These are phyloP conservation scores for Amblyopsis hoosieri DNA, from an alignment of 2,797 vertebrate species.

Conservation along the genomic window DNA sequence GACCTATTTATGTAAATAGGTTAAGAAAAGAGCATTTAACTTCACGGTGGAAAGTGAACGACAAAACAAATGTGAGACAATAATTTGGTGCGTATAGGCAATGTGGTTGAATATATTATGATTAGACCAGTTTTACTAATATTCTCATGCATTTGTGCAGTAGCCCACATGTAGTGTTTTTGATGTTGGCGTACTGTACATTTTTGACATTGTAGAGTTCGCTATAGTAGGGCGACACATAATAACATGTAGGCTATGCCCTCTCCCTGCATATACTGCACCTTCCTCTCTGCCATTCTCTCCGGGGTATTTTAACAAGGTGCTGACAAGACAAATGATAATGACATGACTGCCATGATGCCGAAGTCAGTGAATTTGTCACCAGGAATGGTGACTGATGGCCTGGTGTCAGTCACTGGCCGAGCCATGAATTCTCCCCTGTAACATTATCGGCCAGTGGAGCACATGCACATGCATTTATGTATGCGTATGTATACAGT, in stretches of 20 bases:
- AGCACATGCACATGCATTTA: neutral
- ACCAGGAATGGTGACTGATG: conserved; percentile 73
- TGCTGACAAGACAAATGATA: conserved; percentile 80
- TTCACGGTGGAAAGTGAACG: conserved; percentile 16
- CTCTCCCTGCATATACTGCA: conserved; percentile 1
- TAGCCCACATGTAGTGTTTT: neutral
- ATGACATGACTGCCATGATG: conserved; percentile 74
- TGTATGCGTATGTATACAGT: neutral
- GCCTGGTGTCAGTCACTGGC: conserved; percentile 53
- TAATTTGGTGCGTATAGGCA: neutral
- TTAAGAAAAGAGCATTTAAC: neutral
- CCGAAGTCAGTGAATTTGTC: conserved; percentile 65
- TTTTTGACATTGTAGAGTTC: conserved; percentile 28
- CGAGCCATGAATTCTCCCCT: conserved; percentile 57
- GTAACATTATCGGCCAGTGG: conserved; percentile 33
- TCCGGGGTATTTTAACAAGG: conserved; percentile 69
- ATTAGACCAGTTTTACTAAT: too few relatives aligned
- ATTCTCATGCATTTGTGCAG: too few relatives aligned
- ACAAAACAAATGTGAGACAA: too few relatives aligned
- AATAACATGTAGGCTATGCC: conserved; percentile 19
- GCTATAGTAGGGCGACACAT: conserved; percentile 23
- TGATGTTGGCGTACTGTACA: conserved; percentile 18
- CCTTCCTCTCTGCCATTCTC: conserved; percentile 23
- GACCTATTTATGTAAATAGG: conserved; percentile 43
- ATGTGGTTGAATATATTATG: too few relatives aligned